Base-by-base conservation (phyloP, 2,888 invertebrate species). In the Drosophila mimetica region DNA sequence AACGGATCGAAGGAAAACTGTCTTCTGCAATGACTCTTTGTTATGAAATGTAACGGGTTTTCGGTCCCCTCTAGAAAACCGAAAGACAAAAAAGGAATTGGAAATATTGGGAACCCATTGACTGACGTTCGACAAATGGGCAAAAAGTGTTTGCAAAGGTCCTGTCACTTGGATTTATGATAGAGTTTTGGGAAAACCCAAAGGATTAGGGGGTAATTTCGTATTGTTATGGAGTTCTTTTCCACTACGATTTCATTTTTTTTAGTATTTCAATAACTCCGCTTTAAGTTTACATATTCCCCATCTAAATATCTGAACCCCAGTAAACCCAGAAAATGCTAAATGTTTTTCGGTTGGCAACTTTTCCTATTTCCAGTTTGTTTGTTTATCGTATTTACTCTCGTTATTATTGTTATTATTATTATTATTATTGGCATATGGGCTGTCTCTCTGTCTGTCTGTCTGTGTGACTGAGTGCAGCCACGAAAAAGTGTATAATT, bases 121-220 rank as follows among this genome's bases (percentile, higher is more conserved):
- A 59, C 41, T 47, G 37, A 52, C 52, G 37, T 48, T 57, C 59
- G 42, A 58, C 41, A 60, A 65, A 60, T 53, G 46, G 76, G 59
- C 36, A 58, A 87, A 87, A 82, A 78, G 72, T 75, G 82, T 85
- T 86, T 81, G 28, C 46, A 16, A 16, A 18, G 28, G 30, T 13
- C 7, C 16, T 46, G 64, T 74, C 67, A 64, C 66, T 77, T 64
- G 73, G 75, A 74, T 72, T 74, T 74, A 63, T 81, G 85, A 81
- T 78, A 71, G 76, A 79, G 54, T 75, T 75, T 54, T 54, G 73
- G 36, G 14, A 65, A 63, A 20, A 34, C 46, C 46, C 36, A 57
- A 63, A 16, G 48, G 9, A 18, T n/a, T 22, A 25, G 48, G 16
- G 8, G 44, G 6, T 2, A 9, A 11, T 0, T 16, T 18, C 8